Conservation (phyloP, 2,113 vertebrate species). For the Mobula hypostoma region DNA sequence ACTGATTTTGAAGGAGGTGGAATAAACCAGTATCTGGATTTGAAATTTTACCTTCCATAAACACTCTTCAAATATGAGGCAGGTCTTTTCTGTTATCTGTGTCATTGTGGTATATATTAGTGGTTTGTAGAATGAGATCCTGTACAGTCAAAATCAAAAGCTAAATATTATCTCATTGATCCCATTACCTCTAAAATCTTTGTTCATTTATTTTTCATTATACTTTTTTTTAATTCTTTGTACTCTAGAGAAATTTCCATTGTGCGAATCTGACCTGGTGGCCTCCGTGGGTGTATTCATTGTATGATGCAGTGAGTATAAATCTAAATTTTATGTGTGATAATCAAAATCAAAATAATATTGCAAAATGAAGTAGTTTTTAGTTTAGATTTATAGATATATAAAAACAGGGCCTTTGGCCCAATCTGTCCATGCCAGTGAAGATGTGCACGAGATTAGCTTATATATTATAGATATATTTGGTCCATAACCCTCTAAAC, state of each 20-base stretch:
- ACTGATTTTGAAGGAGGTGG: background rate
- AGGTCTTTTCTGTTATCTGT: background rate
- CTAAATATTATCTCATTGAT: background rate
- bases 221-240: slow-evolving; percentile 39
- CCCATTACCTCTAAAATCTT: background rate
- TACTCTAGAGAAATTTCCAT: slow-evolving; percentile 79
- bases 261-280: slow-evolving; percentile 89
- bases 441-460: no score
- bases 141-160: background rate
- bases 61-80: background rate
- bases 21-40: background rate
- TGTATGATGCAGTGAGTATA: slow-evolving; percentile 89
- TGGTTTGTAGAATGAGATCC: background rate
- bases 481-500: no score
- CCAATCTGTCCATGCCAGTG: no score
- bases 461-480: no score
- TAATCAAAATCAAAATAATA: background rate
- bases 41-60: background rate
- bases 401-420: no score
- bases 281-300: slow-evolving; percentile 91
- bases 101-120: background rate
- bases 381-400: background rate
- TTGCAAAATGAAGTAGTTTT: background rate
- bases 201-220: background rate
- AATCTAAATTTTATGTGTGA: background rate